Evolutionary conservation across 2,888 invertebrate genomes (phyloP), one percentile per base, ranked within the genome.

Genomic region (Philonicus albiceps): DNA sequence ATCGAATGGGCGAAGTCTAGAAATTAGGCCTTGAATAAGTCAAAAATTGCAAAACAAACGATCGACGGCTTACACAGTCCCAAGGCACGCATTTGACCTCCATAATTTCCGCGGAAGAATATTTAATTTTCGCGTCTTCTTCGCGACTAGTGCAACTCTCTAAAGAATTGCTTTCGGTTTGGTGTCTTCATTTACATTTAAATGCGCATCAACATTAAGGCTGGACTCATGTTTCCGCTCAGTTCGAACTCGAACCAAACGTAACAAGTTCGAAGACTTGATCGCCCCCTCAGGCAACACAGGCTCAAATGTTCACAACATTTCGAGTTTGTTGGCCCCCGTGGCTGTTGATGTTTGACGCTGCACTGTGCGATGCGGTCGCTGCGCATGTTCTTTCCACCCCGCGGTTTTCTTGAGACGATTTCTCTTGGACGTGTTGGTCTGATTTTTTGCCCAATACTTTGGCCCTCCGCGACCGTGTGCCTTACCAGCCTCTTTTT

Each of bases 271-370:
- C 53, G 53, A 19, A 5, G 53, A 7, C 53, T 53, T 19, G 53
- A 53, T 53, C 53, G n/a, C 7, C 11, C 11, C 0, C 53, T 16
- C 5, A 7, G 6, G 53, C 53, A 53, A 53, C 53, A 53, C 19
- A 19, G 53, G 53, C 53, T 19, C n/a, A 19, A 53, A 53, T 53
- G 53, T 53, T 53, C 53, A 19, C 53, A 53, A 53, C 53, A 53
- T 53, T 53, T 16, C 75, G 37, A 75, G 76, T 78, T 78, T 78
- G 43, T 78, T 78, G 76, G 78, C 78, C 78, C 78, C 78, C 78
- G 49, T 6, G 78, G 78, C 78, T 49, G 30, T 7, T 30, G 49
- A 53, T 78, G 78, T 64, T 64, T 11, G 64, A 3, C 19, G 22
- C 22, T 55, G 19, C 22, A 22, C 16, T 5, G n/a, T n/a, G n/a